Evolutionary conservation across 2,888 invertebrate species (phyloP).

Genomic region (Pollenia angustigena): DNA sequence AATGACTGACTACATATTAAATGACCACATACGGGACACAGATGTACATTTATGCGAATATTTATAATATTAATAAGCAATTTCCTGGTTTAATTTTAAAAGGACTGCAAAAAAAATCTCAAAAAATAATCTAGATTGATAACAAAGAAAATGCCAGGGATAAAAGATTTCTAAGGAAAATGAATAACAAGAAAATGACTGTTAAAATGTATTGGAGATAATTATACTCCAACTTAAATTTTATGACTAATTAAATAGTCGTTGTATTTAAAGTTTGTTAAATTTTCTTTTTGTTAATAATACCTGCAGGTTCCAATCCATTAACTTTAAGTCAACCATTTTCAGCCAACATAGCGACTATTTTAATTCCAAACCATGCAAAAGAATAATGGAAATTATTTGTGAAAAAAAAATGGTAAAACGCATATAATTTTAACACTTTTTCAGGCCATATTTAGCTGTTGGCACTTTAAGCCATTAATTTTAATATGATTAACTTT

Average conservation of each 20-base stretch:
- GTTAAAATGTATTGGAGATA: conserved; percentile 17
- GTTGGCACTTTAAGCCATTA: conserved; percentile 52
- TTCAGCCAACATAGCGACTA: conserved; percentile 22
- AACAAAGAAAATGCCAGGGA: conserved; percentile 48
- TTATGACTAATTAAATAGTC: conserved; percentile 55
- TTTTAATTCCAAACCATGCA: not conserved
- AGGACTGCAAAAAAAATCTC: not conserved
- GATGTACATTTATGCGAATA: conserved; percentile 17
- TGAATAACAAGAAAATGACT: conserved; percentile 20
- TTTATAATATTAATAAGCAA: conserved; percentile 43
- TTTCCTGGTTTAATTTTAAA: conserved; percentile 56
- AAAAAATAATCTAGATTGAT: conserved; percentile 27
- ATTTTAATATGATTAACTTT: conserved; percentile 68
- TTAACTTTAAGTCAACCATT: conserved; percentile 56
- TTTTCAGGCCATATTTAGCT: conserved; percentile 56
- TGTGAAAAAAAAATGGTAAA: conserved; percentile 43
- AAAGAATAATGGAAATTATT: conserved; percentile 46
- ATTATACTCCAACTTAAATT: conserved; percentile 3
- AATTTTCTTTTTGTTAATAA: conserved; percentile 18
- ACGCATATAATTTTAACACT: conserved; percentile 72
- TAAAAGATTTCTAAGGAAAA: conserved; percentile 66
- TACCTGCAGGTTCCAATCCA: conserved; percentile 67
- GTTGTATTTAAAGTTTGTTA: not conserved
- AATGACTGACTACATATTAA: not conserved
- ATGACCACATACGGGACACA: conserved; percentile 17